A percentile compares a stretch with the other conserved stretches of the same genome.
Evolutionary conservation across 2,888 invertebrate species (phyloP).

Genomic region (Mesorhabditis spiculigera): DNA sequence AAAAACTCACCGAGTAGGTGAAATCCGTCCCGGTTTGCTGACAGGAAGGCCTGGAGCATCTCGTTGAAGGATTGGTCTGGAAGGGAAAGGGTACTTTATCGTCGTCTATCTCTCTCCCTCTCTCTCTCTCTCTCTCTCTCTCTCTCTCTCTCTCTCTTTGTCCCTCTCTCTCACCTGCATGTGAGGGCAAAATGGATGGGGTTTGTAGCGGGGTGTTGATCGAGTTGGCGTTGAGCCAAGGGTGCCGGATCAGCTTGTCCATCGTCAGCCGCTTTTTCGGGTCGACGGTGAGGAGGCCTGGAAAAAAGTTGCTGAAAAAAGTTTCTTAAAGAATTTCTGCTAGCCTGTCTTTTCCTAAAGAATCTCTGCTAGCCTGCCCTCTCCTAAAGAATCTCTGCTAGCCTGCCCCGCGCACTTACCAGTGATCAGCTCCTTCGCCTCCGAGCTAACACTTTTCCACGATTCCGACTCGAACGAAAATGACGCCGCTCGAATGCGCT

Average conservation of each 20-base stretch:
- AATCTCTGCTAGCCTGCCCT: not conserved
- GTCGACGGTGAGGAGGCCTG: constrained; percentile 76
- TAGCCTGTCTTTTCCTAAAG: not conserved
- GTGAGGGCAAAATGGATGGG: constrained; percentile 50
- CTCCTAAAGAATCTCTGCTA: not conserved
- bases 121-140: no score
- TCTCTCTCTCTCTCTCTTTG: not conserved
- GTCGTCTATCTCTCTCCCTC: not conserved
- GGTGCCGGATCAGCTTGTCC: constrained; percentile 68
- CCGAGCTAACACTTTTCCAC: constrained; percentile 74
- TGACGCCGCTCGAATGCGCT: constrained; percentile 75
- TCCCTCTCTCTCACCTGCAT: constrained; percentile 31
- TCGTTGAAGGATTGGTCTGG: constrained; percentile 63
- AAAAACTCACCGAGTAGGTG: constrained; percentile 69
- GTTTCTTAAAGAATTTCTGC: not conserved
- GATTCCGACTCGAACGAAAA: constrained; percentile 73
- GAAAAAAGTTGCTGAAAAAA: constrained; percentile 3
- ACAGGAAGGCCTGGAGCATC: constrained; percentile 71
- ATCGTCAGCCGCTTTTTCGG: constrained; percentile 73
- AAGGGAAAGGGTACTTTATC: constrained; percentile 9
- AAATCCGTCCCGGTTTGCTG: constrained; percentile 73
- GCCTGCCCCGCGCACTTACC: constrained; percentile 52
- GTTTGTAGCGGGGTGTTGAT: constrained; percentile 57
- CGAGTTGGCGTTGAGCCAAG: constrained; percentile 67
- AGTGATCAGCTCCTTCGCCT: constrained; percentile 74